phyloP scores from a whole-genome alignment of 2,797 vertebrate species.

The Trachops cirrhosus region DNA sequence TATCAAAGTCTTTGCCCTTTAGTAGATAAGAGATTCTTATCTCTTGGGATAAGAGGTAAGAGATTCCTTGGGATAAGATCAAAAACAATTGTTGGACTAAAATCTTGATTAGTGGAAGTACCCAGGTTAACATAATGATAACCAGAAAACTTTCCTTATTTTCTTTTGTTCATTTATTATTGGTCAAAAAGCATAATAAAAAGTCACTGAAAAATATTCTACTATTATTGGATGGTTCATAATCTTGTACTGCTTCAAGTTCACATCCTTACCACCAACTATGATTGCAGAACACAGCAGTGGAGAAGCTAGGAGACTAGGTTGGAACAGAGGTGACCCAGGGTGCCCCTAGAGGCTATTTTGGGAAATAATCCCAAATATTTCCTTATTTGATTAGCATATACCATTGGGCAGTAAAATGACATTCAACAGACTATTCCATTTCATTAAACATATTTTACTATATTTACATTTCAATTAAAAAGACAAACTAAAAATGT shows the following conservation, averaged over 20 bases:
- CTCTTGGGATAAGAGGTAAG: neutral
- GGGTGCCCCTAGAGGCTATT: neutral
- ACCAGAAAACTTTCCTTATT: neutral
- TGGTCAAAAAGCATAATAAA: neutral
- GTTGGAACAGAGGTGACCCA: neutral
- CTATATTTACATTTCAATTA: neutral
- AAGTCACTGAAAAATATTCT: neutral
- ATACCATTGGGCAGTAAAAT: neutral
- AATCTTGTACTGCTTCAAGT: neutral
- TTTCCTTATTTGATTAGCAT: neutral
- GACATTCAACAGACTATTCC: neutral
- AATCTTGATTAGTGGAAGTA: neutral
- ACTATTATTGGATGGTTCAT: constrained; percentile 5
- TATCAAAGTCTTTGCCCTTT: neutral
- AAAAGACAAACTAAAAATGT: neutral
- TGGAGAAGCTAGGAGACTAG: neutral
- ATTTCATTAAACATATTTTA: constrained; percentile 34
- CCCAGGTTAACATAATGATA: neutral
- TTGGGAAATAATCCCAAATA: neutral
- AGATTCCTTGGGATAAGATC: neutral
- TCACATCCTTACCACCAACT: neutral
- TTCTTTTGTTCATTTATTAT: constrained; percentile 11
- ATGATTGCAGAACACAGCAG: neutral
- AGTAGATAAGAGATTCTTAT: neutral
- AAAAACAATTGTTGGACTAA: constrained; percentile 1